Evolutionary conservation across 2,888 invertebrate genomes (phyloP), one percentile per base, ranked within the genome.

Genomic region (Lithodes maja): DNA sequence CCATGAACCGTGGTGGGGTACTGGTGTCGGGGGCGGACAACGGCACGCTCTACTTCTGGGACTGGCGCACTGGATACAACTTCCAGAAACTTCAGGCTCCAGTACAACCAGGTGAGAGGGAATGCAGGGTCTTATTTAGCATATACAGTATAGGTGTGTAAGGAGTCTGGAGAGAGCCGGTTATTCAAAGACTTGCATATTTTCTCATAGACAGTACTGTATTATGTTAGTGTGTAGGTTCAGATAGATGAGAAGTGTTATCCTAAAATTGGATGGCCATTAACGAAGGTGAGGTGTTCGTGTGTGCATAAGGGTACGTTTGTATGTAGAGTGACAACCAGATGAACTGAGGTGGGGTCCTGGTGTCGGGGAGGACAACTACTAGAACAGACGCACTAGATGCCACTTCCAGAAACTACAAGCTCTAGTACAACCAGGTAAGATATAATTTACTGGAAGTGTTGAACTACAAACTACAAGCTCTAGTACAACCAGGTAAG

Each of bases 1-100:
- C 98, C 0, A 96, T 98, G 3, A 99, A 99, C 94, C 89, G 92
- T 90, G 99, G 99, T 93, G 98, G 98, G 0, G 99, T 99, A 12
- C 94, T 99, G 2, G 99, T 99, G 1, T 99, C 99, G 3, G 99
- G 99, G 2, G 99, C 98, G 50, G 99, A 99, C 93, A 99, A 99
- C 93, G 99, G 99, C 0, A 98, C 99, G 0, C 95, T 99, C 95
- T 96, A 97, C 94, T 97, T 98, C 93, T 99, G 99, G 99, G 99
- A 99, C 94, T 99, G 99, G 99, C 95, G 98, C 93, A 99, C 99
- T 0, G 99, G 99, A 0, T 99, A 99, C 93, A 99, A 99, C 94
- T 99, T 99, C 95, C 99, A 99, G 94, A 95, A 97, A 89, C 94
- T 97, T 90, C 97, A 97, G 95, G 96, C 99, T 2, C 97, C 98